phyloP scores from a whole-genome alignment of 2,113 vertebrate genomes.

The Eurypyga helias region DNA sequence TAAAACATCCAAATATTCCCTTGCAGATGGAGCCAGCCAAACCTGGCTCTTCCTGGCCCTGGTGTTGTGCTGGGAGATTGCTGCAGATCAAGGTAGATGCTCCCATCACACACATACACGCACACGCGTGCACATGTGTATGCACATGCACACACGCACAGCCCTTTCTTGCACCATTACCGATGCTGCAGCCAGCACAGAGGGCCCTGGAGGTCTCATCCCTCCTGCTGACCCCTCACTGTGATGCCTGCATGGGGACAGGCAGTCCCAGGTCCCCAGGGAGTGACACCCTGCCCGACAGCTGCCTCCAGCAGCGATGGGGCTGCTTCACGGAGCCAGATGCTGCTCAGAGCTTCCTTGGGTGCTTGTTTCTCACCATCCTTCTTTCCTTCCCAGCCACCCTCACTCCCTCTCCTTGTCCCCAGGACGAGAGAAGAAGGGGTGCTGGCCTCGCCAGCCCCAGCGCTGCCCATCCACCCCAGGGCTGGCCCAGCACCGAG shows the following conservation, averaged over 20 bases:
- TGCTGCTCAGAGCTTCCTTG: not conserved
- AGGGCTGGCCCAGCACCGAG: fast-evolving
- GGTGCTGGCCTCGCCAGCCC: not conserved
- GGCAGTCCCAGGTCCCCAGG: not conserved
- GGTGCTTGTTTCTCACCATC: not conserved
- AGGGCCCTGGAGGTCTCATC: fast-evolving
- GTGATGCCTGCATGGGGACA: fast-evolving
- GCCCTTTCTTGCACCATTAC: not conserved
- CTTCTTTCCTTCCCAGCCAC: not conserved
- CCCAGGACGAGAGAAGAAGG: not conserved
- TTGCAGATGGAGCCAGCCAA: not conserved
- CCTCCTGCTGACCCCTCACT: not conserved
- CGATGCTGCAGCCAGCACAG: not conserved
- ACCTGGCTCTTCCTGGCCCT: not conserved
- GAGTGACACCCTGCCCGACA: not conserved
- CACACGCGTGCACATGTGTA: too few relatives aligned
- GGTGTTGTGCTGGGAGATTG: not conserved
- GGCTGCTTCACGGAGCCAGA: fast-evolving
- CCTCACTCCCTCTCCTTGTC: not conserved
- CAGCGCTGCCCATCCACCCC: fast-evolving
- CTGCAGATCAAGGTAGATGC: fast-evolving
- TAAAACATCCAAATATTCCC: not conserved
- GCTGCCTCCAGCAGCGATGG: not conserved
- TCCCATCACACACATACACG: fast-evolving
- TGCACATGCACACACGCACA: fast-evolving